Base-by-base conservation (phyloP, 2,113 vertebrate species). In the Corythaixoides concolor region DNA sequence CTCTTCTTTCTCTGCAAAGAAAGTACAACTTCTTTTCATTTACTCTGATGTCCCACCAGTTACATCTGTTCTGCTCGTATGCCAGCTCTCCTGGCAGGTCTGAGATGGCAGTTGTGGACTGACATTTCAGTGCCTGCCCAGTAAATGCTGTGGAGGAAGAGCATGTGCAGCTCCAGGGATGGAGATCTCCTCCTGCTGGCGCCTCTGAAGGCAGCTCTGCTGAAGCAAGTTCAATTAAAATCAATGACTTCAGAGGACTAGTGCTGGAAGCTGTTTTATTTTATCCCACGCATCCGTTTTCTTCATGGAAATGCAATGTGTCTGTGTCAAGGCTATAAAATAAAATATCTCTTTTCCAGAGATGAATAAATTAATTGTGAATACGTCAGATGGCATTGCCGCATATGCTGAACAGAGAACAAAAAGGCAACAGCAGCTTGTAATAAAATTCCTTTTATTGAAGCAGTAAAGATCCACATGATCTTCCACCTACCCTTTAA, bases 371-470 rank as follows among this genome's bases (percentile, higher is more conserved):
- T 80, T 83, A 90, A 55, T 88, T 9, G 8, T 76, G 78, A 87
- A 19, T 66, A 58, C 5, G 12, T 96, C 80, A 85, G 62, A 28
- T 75, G 67, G 23, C 21, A 59, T 59, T 93, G 76, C 37, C 12
- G n/a, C 10, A 10, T 62, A 47, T 59, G 45, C 52, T 80, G 77
- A 95, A 83, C 13, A 39, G 50, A 85, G 53, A 91, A 74, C 26
- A 70, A 88, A 91, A 82, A 75, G 50, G 24, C 53, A 95, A 59
- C 39, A 74, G 66, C 50, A 90, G 52, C n/a, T 68, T 77, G 52
- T 74, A 83, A 95, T 89, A 88, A 92, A 95, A 85, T 69, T 49
- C 50, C 6, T 83, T 92, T 94, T 77, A 64, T 32, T 85, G 66
- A 80, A 49, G 66, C 28, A 88, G 43, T 90, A 68, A 89, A 80